Conservation (phyloP, 2,113 vertebrate genomes). For the Cheirogaleus medius region DNA sequence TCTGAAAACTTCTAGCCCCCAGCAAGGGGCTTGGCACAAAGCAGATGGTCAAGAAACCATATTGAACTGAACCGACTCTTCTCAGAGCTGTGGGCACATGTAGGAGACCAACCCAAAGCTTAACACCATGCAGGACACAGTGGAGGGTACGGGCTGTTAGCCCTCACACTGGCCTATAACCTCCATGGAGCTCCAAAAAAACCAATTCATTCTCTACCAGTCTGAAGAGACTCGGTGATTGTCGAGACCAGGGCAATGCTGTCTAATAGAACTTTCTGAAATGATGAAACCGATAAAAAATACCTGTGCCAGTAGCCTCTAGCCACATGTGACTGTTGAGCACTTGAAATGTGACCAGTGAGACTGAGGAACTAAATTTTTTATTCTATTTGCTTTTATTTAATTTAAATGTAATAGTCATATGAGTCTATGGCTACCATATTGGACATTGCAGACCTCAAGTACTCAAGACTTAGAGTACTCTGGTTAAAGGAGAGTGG, state of each 20-base stretch:
- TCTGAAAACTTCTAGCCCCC: not conserved
- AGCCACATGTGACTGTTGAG: not conserved
- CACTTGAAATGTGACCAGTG: not conserved
- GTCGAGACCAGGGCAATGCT: not conserved
- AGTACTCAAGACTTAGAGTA: not conserved
- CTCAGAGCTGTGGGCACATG: not conserved
- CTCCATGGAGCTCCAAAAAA: not conserved
- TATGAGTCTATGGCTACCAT: not conserved
- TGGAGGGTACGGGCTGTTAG: not conserved
- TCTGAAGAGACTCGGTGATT: not conserved
- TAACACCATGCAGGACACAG: not conserved
- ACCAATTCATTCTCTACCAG: not conserved
- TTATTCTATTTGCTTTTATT: not conserved
- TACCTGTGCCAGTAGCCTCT: not conserved
- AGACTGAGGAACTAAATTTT: not conserved
- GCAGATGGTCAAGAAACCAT: not conserved
- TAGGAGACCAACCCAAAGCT: not conserved
- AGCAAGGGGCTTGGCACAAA: not conserved
- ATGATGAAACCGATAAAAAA: not conserved
- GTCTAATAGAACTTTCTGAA: not conserved
- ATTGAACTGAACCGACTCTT: not conserved
- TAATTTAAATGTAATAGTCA: not conserved
- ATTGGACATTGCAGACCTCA: not conserved
- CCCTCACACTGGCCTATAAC: no score
- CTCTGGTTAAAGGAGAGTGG: not conserved